Conservation (phyloP, 2,113 vertebrate genomes). For the Irena cyanogastra region DNA sequence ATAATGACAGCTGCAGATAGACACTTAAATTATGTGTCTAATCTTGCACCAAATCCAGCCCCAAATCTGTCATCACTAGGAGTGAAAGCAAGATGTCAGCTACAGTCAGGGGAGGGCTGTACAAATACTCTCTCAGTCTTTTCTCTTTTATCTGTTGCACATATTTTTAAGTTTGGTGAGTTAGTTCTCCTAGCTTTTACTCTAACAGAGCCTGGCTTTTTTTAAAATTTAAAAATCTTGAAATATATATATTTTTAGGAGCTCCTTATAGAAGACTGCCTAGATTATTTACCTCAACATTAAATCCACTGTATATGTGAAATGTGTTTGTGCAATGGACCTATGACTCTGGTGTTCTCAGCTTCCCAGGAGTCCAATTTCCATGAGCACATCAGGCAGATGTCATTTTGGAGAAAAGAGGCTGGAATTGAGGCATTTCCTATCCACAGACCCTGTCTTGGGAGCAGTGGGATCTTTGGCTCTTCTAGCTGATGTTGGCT, state of each 20-base stretch:
- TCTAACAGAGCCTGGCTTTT: not conserved
- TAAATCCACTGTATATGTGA: too few relatives aligned
- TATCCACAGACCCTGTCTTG: fast-evolving
- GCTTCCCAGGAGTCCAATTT: not conserved
- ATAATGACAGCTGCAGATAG: not conserved
- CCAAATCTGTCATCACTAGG: not conserved
- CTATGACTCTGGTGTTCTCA: not conserved
- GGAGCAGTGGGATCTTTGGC: not conserved
- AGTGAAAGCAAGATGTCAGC: not conserved
- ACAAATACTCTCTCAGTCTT: not conserved
- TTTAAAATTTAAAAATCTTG: not conserved
- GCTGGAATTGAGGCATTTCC: not conserved
- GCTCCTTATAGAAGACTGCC: not conserved
- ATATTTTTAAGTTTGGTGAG: not conserved
- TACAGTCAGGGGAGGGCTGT: not conserved
- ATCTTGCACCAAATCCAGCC: not conserved
- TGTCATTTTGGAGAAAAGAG: not conserved
- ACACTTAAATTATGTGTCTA: not conserved
- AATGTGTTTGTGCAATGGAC: not conserved
- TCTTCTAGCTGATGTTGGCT: not conserved
- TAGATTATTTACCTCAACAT: not conserved
- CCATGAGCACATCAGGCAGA: not conserved
- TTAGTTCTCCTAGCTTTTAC: not conserved
- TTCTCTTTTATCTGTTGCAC: not conserved
- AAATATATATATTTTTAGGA: not conserved